A percentile compares a stretch with the other conserved stretches of the same genome.
phyloP scores from a whole-genome alignment of 2,113 vertebrate species.

The Serilophus lunatus region DNA sequence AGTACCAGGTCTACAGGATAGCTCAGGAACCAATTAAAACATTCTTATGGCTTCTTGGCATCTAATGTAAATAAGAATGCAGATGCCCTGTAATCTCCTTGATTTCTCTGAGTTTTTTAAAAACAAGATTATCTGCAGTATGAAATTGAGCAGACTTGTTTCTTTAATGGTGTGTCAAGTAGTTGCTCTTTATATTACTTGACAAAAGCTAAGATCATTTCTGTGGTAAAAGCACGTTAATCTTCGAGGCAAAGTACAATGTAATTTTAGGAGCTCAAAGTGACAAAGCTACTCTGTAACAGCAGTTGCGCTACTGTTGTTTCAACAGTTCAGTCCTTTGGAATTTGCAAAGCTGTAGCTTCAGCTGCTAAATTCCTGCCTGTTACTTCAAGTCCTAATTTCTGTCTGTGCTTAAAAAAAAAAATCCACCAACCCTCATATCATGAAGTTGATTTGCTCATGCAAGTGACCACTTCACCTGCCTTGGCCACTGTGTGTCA shows the following conservation, averaged over 20 bases:
- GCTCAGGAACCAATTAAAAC: background rate
- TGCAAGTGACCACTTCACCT: background rate
- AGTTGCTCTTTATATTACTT: background rate
- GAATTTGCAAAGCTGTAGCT: background rate
- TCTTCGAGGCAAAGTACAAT: background rate
- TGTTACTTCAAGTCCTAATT: background rate
- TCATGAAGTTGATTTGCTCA: background rate
- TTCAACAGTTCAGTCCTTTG: background rate
- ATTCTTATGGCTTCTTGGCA: background rate
- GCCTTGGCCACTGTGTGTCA: background rate
- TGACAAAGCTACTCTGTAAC: background rate
- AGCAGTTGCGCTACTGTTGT: background rate
- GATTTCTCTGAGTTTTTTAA: background rate
- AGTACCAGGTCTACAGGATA: background rate
- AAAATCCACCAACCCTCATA: background rate
- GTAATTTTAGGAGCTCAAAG: background rate
- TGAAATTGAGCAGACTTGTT: background rate
- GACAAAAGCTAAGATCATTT: background rate
- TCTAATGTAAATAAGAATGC: background rate
- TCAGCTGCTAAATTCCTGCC: background rate
- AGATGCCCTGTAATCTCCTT: background rate
- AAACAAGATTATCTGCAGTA: background rate
- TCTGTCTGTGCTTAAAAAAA: background rate
- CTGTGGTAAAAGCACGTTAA: background rate
- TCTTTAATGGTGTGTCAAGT: background rate